Evolutionary conservation across 64 coral and sea anemone genomes (phyloP), one percentile per base, ranked within the genome.

Genomic region (Montipora efflorescens): DNA sequence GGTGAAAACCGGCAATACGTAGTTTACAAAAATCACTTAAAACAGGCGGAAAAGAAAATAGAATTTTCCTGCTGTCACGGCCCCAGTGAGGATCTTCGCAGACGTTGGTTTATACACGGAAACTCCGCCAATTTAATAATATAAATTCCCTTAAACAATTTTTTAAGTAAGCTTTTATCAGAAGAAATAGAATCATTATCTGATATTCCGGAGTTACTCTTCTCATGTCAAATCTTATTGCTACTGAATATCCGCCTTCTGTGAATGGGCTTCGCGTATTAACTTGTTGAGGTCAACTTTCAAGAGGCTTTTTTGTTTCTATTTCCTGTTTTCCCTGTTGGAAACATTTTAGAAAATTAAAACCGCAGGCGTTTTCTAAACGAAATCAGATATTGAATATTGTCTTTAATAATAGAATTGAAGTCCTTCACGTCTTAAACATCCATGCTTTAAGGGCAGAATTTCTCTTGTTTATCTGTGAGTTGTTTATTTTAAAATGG

Each of bases 361-460:
- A 19, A 71, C 82, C 66, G 64, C 62, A 86, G 66, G 66, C 82
- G 19, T 48, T 86, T 46, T 86, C 19, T 64, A 19, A 70, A 86
- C 66, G 8, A 86, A 86, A 21, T 71, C 64, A 70, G 82, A 86
- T 86, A 86, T 86, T 86, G 82, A 72, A 48, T 5, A 9, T 49
- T 51, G 12, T 61, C 1, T 82, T 62, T 61, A 19, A 48, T 13
- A 5, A 19, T 15, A 12, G 8, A 82, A 9, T 20, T 64, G 68
- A 48, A 86, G 70, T 45, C 82, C 82, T 1, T 86, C 82, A 86
- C 82, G 82, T 86, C 49, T 48, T 11, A 12, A 23, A 57, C 7
- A 64, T 19, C 59, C 7, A 50, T 71, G 64, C 15, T 20, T 21
- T 22, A 13, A 36, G 13, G 46, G 28, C 59, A 83, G 59, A 25